Conservation (phyloP, 2,113 vertebrate genomes). For the Macroglossus sobrinus region DNA sequence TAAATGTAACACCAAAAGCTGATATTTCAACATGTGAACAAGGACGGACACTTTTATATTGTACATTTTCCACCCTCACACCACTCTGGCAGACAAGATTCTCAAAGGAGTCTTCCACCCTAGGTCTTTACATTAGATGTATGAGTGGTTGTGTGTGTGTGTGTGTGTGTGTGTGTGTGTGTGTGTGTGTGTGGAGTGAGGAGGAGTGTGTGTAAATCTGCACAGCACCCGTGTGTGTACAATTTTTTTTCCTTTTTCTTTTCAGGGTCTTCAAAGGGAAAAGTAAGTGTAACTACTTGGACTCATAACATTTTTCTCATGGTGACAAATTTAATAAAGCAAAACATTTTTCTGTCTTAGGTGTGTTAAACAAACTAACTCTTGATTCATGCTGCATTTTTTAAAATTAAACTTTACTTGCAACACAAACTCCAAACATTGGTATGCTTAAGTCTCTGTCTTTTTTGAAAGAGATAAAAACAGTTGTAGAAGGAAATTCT, state of each 20-base stretch:
- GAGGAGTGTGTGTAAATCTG: too few species aligned
- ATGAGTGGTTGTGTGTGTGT: neutral
- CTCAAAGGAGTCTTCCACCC: neutral
- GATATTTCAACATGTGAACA: neutral
- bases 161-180: neutral
- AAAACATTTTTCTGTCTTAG: neutral
- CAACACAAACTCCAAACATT: neutral
- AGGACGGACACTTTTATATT: neutral
- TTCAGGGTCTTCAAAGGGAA: neutral
- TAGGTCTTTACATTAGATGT: neutral
- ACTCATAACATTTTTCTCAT: neutral
- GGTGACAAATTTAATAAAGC: neutral
- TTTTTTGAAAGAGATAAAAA: neutral
- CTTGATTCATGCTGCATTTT: neutral
- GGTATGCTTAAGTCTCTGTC: neutral
- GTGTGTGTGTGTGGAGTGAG: rapidly evolving
- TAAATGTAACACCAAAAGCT: neutral
- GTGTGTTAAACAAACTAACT: neutral
- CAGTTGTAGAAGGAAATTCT: neutral
- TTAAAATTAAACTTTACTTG: conserved; percentile 4
- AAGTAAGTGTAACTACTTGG: neutral
- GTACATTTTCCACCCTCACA: neutral
- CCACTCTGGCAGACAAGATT: neutral
- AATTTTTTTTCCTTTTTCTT: neutral
- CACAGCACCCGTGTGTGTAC: neutral